Evolutionary conservation across 1,140 invertebrate genomes (phyloP).

Genomic region (Drosophila kurseongensis): DNA sequence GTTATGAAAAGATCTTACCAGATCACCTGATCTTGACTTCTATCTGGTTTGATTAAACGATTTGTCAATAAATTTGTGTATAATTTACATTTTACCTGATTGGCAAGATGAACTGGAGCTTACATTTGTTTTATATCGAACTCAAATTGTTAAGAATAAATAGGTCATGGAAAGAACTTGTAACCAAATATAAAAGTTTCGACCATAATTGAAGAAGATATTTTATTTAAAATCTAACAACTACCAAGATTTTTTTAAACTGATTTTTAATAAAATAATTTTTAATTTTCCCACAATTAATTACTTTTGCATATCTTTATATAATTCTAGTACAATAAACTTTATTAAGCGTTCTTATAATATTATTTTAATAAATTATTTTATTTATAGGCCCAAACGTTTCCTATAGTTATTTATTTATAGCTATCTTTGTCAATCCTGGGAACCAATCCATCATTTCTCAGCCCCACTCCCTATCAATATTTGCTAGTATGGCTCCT

Average conservation of each 20-base stretch:
- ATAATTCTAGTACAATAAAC: background rate
- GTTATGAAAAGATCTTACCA: slow-evolving; percentile 33
- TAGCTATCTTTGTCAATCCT: slow-evolving; percentile 1
- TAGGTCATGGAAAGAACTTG: background rate
- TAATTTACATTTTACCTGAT: slow-evolving; percentile 10
- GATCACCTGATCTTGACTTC: slow-evolving; percentile 27
- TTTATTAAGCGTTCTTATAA: too few relatives aligned
- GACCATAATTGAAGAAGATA: too few relatives aligned
- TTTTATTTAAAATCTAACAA: too few relatives aligned
- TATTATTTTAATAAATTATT: too few relatives aligned
- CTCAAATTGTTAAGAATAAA: background rate
- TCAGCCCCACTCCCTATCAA: background rate
- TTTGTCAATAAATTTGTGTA: slow-evolving; percentile 11
- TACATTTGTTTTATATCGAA: too few relatives aligned
- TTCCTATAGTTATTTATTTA: background rate
- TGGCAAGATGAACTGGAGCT: background rate
- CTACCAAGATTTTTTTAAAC: too few relatives aligned
- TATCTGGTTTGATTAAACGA: slow-evolving; percentile 9
- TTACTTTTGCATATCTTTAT: background rate
- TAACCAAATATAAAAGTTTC: too few relatives aligned
- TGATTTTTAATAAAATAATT: background rate
- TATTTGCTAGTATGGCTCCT: background rate
- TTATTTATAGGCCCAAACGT: too few relatives aligned
- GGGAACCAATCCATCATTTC: slow-evolving; percentile 25
- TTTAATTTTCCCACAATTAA: background rate